Base-by-base conservation (phyloP, 23 tunicate species). In the Halocynthia aurantium region DNA sequence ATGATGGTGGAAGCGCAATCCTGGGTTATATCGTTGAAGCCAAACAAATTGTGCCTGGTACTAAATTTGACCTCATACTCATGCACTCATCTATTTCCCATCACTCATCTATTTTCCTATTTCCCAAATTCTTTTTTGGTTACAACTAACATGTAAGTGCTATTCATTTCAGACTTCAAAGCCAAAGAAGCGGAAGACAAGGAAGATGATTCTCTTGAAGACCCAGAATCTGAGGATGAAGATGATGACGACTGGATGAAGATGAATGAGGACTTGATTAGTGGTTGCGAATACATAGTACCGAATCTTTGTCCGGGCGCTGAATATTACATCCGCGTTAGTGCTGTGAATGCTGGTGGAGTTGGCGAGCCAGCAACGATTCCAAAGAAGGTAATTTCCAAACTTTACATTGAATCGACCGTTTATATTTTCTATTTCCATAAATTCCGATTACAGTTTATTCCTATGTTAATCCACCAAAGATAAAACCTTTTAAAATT, bases 311-410 rank as follows among this genome's bases (percentile, higher is more conserved):
- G 50, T 71, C 75, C 82, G 7, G 82, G 81, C 8, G 12, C 15
- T 7, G 87, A 86, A 22, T 86, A 81, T 56, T 15, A 52, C 17
- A 13, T 86, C 9, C 49, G 91, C 53, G 85, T 86, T 11, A 21
- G 62, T 17, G 91, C 91, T 21, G 91, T 86, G 0, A 86, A 86
- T 69, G 76, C 71, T 0, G 91, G 82, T 0, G 91, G 91, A 40
- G 82, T 51, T 57, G 80, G 91, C 17, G 85, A 82, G 6, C 70
- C 80, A n/a, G 51, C 76, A 0, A 22, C 53, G 5, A 49, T 54
- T 11, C 15, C 69, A 9, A 86, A 77, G 15, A 73, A 67, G 52
- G 83, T 74, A 51, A 60, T 60, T 60, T 60, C 18, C 17, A 60
- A 60, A 60, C 4, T 60, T 60, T 60, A 60, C 64, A 15, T 58